Evolutionary conservation across 2,113 vertebrate genomes (phyloP), one percentile per base, ranked within the genome.

Genomic region (Nothoprocta perdicaria): DNA sequence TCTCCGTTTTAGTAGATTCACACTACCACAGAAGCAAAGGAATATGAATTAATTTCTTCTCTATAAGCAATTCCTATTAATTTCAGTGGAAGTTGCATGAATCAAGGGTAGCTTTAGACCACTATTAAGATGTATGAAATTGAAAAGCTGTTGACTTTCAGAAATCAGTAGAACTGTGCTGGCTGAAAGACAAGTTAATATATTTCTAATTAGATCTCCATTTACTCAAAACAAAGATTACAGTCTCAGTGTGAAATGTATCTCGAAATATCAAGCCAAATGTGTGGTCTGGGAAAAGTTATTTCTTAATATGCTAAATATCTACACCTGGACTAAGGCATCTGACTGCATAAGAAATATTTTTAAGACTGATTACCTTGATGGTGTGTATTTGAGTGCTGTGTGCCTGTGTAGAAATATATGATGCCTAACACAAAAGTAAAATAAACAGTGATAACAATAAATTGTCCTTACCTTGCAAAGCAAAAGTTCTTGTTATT

Each of bases 201-300:
- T 94, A 73, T 82, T 91, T 93, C 90, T 90, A 95, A 94, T 95
- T 93, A 89, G 60, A 80, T 78, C 63, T 92, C 89, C 89, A 91
- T 92, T 95, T 93, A 82, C 53, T 80, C 68, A 80, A 88, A 91
- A 92, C 63, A 93, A 95, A 92, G 86, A 91, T 85, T 91, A n/a
- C 76, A 91, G 68, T 91, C 61, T 73, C 79, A 61, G 43, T 91
- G 87, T 92, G 87, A 94, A 96, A 93, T 66, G 43, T 75, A 89
- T 85, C 87, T 94, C 87, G 78, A 95, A 93, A 91, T 79, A 92
- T 61, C 26, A 2, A 95, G 82, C 84, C 82, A 94, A 95, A 89
- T 60, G 29, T 67, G 92, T 77, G 76, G 84, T 89, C 81, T 88
- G 69, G 89, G 91, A 89, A 95, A 93, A 94, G 68, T 55, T 89